Conservation (phyloP, 1,140 invertebrate genomes). For the Leptopilina boulardi region DNA sequence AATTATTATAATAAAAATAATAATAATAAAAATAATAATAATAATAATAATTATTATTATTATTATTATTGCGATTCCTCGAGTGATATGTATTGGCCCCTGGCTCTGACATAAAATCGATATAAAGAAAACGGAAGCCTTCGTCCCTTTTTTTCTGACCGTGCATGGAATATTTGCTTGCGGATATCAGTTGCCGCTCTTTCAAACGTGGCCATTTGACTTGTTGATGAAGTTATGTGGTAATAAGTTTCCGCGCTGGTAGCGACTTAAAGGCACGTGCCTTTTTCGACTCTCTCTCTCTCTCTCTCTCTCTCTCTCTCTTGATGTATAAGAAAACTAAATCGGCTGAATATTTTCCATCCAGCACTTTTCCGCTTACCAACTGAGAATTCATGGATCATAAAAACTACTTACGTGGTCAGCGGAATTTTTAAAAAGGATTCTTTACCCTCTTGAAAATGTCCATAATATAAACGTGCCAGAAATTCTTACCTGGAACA, state of each 20-base stretch:
- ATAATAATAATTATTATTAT: no score
- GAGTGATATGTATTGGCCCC: neutral
- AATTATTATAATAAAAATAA: no score
- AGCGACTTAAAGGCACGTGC: neutral
- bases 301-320: no score
- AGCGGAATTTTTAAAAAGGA: neutral
- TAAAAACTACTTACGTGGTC: slow-evolving; percentile 5
- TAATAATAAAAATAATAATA: no score
- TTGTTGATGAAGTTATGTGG: slow-evolving; percentile 27
- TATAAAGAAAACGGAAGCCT: neutral
- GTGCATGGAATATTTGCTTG: neutral
- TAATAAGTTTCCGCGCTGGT: neutral
- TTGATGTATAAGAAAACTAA: neutral
- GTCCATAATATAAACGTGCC: neutral
- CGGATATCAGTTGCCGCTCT: neutral
- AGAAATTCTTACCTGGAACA: slow-evolving; percentile 6
- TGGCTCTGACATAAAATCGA: neutral
- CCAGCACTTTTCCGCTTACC: neutral
- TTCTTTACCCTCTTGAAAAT: no score
- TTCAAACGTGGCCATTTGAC: neutral
- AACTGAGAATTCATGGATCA: neutral
- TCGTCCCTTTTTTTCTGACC: neutral
- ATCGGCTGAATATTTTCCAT: neutral
- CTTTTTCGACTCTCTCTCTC: neutral
- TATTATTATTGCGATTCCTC: neutral